Base-by-base conservation (phyloP, 1,140 invertebrate species). In the Drosophila obscura region DNA sequence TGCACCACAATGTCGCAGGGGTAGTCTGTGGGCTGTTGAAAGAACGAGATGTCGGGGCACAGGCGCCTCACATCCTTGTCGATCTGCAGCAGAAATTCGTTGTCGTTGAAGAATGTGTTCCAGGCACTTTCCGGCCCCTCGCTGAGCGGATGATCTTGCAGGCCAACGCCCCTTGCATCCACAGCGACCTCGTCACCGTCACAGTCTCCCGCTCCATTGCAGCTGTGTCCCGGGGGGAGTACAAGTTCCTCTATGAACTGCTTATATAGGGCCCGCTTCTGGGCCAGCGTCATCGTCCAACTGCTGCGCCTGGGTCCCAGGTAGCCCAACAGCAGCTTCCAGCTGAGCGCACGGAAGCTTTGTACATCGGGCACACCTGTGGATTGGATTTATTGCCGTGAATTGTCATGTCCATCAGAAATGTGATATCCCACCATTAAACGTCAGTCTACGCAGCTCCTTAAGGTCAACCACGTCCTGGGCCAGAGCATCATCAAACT, bases 21-120 rank as follows among this genome's bases (percentile, higher is more conserved):
- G 93, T 95, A 97, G 58, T 97, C 96, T 6, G 97, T 98, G 6
- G 97, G 89, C 49, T 92, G 96, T 93, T 99, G 98, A 92, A 99
- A 99, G 92, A 99, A 99, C 60, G 97, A 98, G 91, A 99, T 97
- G 91, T 99, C 98, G 50, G 98, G 98, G 93, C 97, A 99, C 0
- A 99, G 90, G 19, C 98, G 94, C 72, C 97, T 94, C 16, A 99
- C 98, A 93, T 99, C 98, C 92, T 99, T 99, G 92, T 99, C 98
- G 83, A 99, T 99, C 94, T 99, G 98, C 56, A 98, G 92, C 8
- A 99, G 92, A 75, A 92, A 92, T 93, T 99, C 98, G 92, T 99
- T 99, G 90, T 99, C 98, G 92, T 97, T 98, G 91, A 99, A 99
- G 92, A 95, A 98, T 24, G 88, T 91, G 67, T 96, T 96, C 98